phyloP scores from a whole-genome alignment of 2,797 vertebrate species.

The Nasua narica region DNA sequence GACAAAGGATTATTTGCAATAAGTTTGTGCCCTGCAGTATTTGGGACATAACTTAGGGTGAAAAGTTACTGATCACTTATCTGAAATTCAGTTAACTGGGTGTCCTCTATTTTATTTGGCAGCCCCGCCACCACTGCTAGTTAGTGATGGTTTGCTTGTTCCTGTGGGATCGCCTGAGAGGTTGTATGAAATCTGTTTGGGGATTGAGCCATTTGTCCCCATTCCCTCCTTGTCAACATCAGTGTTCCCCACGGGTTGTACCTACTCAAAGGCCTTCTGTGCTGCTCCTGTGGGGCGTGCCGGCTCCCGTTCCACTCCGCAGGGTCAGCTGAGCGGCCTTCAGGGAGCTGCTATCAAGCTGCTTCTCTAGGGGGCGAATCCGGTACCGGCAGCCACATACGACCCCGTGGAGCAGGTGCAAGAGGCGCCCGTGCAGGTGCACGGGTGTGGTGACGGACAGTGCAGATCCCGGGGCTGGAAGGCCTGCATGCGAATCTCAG shows the following conservation, averaged over 20 bases:
- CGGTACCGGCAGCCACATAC: not conserved
- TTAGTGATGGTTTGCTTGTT: not conserved
- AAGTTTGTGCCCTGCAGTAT: not conserved
- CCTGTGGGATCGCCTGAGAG: not conserved
- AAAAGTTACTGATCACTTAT: not conserved
- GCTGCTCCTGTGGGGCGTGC: not conserved
- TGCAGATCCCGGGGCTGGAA: not conserved
- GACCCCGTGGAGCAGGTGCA: not conserved
- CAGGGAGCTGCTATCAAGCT: not conserved
- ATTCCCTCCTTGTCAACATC: not conserved
- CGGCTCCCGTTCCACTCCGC: fast-evolving
- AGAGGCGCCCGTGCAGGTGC: not conserved
- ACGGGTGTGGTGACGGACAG: fast-evolving
- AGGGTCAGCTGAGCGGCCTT: not conserved
- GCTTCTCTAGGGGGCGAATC: not conserved
- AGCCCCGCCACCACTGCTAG: not conserved
- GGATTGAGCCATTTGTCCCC: not conserved
- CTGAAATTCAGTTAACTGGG: not conserved
- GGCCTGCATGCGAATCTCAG: not conserved
- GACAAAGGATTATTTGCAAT: not conserved
- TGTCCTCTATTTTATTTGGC: not conserved
- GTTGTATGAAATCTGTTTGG: not conserved
- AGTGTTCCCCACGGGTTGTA: not conserved
- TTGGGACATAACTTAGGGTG: not conserved
- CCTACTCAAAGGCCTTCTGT: not conserved